phyloP scores from a whole-genome alignment of 1,140 invertebrate genomes.

The Steinernema khuongi region DNA sequence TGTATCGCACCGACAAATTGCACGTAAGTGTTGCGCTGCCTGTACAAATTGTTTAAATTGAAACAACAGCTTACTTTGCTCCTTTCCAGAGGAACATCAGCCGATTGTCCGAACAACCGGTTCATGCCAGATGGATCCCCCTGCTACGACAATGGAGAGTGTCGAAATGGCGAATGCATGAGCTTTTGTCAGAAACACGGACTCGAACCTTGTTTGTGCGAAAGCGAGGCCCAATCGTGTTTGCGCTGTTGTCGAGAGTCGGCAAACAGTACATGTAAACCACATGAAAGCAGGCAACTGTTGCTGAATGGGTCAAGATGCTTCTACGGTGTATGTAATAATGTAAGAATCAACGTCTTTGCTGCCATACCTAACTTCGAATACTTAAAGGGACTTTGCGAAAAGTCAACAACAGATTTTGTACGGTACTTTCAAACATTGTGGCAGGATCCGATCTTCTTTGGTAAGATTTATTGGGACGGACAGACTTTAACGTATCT shows the following conservation, averaged over 20 bases:
- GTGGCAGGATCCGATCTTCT: too few relatives aligned
- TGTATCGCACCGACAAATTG: background rate
- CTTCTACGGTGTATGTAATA: background rate
- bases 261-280: background rate
- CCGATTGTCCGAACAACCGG: background rate
- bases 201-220: background rate
- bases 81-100: background rate
- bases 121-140: background rate
- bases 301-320: background rate
- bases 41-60: background rate
- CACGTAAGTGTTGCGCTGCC: background rate
- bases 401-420: background rate
- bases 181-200: background rate
- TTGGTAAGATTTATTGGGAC: too few relatives aligned
- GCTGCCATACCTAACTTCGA: background rate
- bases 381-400: background rate
- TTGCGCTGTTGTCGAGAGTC: background rate
- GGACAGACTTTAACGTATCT: too few relatives aligned
- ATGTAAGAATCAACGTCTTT: background rate
- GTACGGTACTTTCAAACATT: too few relatives aligned
- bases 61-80: too few relatives aligned
- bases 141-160: background rate
- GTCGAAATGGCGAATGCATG: background rate
- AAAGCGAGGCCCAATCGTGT: background rate
- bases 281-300: background rate